These are phyloP conservation scores for Cygnus buccinator DNA, from an alignment of 2,113 vertebrate genomes.

Conservation along the genomic window DNA sequence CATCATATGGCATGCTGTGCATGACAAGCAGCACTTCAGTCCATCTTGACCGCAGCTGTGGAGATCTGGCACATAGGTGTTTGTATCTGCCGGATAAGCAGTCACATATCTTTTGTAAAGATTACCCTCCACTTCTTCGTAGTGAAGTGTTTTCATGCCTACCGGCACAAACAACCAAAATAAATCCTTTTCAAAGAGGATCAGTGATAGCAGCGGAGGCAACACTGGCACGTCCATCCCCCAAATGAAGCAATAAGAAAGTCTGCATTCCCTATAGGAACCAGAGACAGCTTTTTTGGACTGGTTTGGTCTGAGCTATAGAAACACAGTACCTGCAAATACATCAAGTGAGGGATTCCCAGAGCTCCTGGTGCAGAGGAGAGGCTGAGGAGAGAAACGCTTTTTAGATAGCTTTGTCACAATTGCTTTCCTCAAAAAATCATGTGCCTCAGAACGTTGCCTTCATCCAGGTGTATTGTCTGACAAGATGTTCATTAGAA, in stretches of 20 bases:
- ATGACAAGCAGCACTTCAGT: not conserved
- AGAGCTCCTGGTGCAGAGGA: not conserved
- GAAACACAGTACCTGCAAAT: not conserved
- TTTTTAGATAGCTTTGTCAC: not conserved
- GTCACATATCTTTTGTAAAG: not conserved
- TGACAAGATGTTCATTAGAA: not conserved
- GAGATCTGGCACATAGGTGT: slow-evolving; percentile 11
- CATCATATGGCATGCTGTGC: rapidly evolving
- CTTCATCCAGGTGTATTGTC: not conserved
- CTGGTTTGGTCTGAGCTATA: rapidly evolving
- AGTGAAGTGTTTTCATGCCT: not conserved
- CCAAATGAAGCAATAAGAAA: not conserved
- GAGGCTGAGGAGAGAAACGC: not conserved
- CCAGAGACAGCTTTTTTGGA: not conserved
- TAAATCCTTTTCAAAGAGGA: slow-evolving; percentile 67
- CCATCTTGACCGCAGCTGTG: slow-evolving; percentile 1
- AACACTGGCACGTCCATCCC: not conserved
- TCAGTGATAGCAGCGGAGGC: not conserved
- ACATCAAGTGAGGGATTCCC: not conserved
- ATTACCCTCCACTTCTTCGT: slow-evolving; percentile 52
- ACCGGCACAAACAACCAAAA: slow-evolving; percentile 25
- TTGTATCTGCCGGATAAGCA: not conserved
- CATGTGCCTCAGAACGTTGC: not conserved
- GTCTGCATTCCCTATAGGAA: not conserved
- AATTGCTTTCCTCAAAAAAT: not conserved